Conservation (phyloP, 2,113 vertebrate genomes). For the Prinia subflava region DNA sequence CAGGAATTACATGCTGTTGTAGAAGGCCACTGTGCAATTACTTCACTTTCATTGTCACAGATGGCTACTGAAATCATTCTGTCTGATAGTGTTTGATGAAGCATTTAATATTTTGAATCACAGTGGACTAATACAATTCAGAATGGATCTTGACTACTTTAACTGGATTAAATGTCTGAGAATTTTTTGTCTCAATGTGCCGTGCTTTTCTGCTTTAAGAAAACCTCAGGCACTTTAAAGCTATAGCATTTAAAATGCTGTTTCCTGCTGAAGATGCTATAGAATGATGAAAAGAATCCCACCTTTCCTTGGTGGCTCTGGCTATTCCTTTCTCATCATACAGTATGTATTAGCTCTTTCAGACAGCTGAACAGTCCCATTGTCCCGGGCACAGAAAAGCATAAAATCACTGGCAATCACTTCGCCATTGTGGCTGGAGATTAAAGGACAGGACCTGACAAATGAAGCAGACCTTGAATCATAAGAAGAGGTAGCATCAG, state of each 20-base stretch:
- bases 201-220: background rate
- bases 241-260: background rate
- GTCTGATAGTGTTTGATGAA: conserved; percentile 6
- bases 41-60: background rate
- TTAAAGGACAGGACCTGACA: background rate
- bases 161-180: background rate
- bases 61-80: background rate
- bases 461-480: background rate
- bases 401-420: background rate
- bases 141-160: background rate
- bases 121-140: background rate
- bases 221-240: background rate
- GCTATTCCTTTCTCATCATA: background rate
- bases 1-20: background rate
- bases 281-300: background rate
- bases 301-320: background rate
- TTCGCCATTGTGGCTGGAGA: background rate
- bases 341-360: background rate
- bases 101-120: background rate
- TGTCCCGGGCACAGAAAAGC: background rate
- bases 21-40: background rate
- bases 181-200: background rate
- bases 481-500: background rate
- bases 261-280: background rate
- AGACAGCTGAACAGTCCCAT: background rate